Evolutionary conservation across 2,888 invertebrate genomes (phyloP).

Genomic region (Cecidostiba fungosa): DNA sequence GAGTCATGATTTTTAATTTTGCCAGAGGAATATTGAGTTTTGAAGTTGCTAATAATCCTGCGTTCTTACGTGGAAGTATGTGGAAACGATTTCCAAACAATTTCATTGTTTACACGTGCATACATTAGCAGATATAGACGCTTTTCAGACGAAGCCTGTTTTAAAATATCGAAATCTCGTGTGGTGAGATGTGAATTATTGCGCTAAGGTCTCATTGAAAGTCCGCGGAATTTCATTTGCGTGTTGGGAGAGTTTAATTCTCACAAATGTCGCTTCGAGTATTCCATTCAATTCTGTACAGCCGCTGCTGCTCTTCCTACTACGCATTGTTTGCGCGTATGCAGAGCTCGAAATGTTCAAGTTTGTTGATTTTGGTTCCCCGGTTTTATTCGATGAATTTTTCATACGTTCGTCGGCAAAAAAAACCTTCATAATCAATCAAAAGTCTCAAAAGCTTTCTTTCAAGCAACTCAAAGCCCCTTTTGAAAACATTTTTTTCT

Average conservation of each 20-base stretch:
- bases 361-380: no score
- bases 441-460: no score
- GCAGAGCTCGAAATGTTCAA: background rate
- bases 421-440: no score
- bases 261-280: background rate
- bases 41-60: background rate
- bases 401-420: no score
- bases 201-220: background rate
- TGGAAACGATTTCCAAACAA: background rate
- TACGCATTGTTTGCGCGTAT: slow-evolving; percentile 27
- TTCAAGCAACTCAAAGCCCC: no score
- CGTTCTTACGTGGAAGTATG: slow-evolving; percentile 17
- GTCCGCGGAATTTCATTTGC: background rate
- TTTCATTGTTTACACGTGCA: background rate
- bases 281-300: background rate
- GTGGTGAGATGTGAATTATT: background rate
- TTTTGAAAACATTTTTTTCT: no score
- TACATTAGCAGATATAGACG: background rate
- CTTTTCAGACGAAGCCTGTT: background rate
- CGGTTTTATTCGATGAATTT: background rate
- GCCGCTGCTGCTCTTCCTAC: background rate
- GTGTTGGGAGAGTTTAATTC: slow-evolving; percentile 5
- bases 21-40: background rate
- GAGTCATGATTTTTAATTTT: background rate
- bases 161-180: background rate